These are phyloP conservation scores for Xenops minutus DNA, from an alignment of 2,797 vertebrate species.

Conservation along the genomic window DNA sequence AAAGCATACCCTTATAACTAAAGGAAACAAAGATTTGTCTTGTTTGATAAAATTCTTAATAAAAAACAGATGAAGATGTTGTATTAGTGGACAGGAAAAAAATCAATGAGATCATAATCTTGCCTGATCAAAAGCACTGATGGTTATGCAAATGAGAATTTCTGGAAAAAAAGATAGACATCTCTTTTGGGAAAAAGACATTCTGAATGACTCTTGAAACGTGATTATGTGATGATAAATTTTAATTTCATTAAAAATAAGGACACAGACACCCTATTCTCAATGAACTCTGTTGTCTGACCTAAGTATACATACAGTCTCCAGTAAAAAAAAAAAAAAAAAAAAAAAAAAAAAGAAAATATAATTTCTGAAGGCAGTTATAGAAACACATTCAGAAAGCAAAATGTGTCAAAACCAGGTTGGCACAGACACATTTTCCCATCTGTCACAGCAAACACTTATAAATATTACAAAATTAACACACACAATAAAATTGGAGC, in stretches of 20 bases:
- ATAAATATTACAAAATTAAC: conserved; percentile 2
- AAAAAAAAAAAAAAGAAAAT: not conserved
- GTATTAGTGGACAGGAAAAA: not conserved
- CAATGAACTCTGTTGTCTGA: not conserved
- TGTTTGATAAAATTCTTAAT: not conserved
- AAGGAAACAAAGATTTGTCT: not conserved
- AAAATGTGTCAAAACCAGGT: not conserved
- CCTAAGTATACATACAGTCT: not conserved
- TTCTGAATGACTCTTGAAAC: not conserved
- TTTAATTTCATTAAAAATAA: not conserved
- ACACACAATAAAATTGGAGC: not conserved
- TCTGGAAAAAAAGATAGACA: not conserved
- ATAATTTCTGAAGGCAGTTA: not conserved
- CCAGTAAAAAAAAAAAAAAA: not conserved
- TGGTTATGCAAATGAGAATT: not conserved
- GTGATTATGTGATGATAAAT: not conserved
- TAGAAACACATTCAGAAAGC: not conserved
- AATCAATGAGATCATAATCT: not conserved
- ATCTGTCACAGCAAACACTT: not conserved
- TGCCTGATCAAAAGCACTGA: not conserved
- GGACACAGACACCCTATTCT: not conserved
- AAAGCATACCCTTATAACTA: not conserved
- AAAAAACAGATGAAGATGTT: not conserved
- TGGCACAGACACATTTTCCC: not conserved
- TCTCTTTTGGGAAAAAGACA: not conserved